Evolutionary conservation across 92 coral and sea anemone genomes (phyloP).

Genomic region (Virgularia gustaviana): DNA sequence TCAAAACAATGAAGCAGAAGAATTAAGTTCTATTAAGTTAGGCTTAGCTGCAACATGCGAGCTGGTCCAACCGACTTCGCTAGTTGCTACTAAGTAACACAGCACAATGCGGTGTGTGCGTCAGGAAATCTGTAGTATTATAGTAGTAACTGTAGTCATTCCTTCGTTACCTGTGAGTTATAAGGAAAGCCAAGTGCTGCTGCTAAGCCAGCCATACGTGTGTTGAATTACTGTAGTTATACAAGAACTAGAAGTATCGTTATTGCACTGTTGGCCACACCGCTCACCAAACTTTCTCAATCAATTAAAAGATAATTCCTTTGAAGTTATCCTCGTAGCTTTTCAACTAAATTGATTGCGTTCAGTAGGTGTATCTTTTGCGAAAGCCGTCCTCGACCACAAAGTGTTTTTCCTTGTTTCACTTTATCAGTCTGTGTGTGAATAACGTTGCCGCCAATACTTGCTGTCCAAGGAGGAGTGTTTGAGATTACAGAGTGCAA

Average conservation of each 20-base stretch:
- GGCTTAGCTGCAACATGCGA: too few species aligned
- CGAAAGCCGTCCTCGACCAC: neutral
- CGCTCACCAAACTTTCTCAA: constrained; percentile 24
- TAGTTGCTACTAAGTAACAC: too few species aligned
- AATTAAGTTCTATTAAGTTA: constrained; percentile 38
- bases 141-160: too few species aligned
- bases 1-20: constrained; percentile 48
- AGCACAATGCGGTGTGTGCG: too few species aligned
- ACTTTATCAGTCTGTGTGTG: too few species aligned
- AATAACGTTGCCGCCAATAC: too few species aligned
- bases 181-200: constrained; percentile 32
- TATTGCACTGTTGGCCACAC: constrained; percentile 23
- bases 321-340: constrained; percentile 3
- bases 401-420: constrained; percentile 4
- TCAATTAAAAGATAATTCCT: constrained; percentile 34
- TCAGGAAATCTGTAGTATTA: too few species aligned
- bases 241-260: too few species aligned
- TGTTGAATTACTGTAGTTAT: constrained; percentile 8
- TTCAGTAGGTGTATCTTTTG: too few species aligned
- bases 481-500: constrained; percentile 19
- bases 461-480: too few species aligned
- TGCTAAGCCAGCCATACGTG: constrained; percentile 27
- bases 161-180: constrained; percentile 19
- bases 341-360: neutral
- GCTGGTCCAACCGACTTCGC: too few species aligned